phyloP scores from a whole-genome alignment of 30 jellyfish, hydroid and myxozoan species.

The Turritopsis rubra region DNA sequence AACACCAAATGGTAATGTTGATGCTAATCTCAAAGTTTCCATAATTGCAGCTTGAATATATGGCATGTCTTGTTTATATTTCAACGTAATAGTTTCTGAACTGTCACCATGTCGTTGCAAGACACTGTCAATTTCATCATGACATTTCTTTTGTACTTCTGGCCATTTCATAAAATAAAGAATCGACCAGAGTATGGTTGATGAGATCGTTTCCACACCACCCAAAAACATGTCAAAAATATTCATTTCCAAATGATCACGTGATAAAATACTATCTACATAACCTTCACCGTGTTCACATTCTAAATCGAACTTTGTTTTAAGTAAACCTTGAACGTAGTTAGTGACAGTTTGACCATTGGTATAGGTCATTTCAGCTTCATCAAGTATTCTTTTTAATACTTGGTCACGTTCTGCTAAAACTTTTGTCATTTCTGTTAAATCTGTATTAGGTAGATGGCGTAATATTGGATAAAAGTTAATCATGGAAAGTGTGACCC shows the following conservation, averaged over 20 bases:
- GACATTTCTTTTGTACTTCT: neutral
- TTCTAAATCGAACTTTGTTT: neutral
- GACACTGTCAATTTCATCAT: neutral
- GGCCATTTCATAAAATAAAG: conserved; percentile 22
- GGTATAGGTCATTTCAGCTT: neutral
- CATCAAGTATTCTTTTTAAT: neutral
- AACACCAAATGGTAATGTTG: conserved; percentile 26
- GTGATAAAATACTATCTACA: neutral
- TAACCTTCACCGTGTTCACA: neutral
- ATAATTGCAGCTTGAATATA: neutral
- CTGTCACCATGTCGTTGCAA: neutral
- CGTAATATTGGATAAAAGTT: conserved; percentile 16
- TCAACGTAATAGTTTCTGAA: neutral
- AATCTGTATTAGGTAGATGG: conserved; percentile 7
- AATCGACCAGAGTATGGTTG: neutral
- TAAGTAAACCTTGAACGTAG: conserved; percentile 8
- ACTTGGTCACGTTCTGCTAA: conserved; percentile 10
- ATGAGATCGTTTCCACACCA: conserved; percentile 12
- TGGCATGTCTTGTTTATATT: conserved; percentile 5
- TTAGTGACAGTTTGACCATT: neutral
- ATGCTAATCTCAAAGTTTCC: conserved; percentile 22
- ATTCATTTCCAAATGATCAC: conserved; percentile 19
- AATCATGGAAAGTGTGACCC: conserved; percentile 23
- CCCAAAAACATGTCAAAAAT: conserved; percentile 23
- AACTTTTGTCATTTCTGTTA: conserved; percentile 11